phyloP scores from a whole-genome alignment of 2,888 invertebrate species.

The Phyllotreta striolata region DNA sequence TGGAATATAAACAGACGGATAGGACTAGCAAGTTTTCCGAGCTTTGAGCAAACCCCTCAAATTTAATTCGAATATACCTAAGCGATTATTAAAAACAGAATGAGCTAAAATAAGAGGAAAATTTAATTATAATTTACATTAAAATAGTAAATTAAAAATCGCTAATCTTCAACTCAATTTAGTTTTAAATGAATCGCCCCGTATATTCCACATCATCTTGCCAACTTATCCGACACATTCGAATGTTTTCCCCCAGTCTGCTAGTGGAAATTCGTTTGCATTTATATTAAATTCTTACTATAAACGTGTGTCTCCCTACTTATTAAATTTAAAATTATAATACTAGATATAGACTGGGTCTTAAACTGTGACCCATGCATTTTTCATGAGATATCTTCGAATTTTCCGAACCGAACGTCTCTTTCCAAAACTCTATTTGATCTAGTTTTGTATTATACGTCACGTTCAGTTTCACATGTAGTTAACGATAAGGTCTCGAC shows the following conservation, averaged over 20 bases:
- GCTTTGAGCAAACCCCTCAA: no score
- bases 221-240: neutral
- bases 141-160: no score
- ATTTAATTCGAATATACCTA: no score
- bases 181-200: no score
- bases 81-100: no score
- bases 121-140: no score
- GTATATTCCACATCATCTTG: no score
- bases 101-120: no score
- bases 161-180: no score
- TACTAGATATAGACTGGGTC: constrained; percentile 19
- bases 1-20: no score
- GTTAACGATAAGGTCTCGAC: constrained; percentile 5
- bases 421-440: constrained; percentile 22
- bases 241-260: constrained; percentile 8
- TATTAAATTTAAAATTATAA: constrained; percentile 27
- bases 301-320: neutral
- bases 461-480: constrained; percentile 29
- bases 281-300: constrained; percentile 22
- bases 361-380: constrained; percentile 25
- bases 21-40: no score
- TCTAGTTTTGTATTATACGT: constrained; percentile 24
- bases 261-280: constrained; percentile 13
- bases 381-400: constrained; percentile 28
- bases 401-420: constrained; percentile 18